Conservation (phyloP, 2,888 invertebrate species). For the Synanthedon tipuliformis region DNA sequence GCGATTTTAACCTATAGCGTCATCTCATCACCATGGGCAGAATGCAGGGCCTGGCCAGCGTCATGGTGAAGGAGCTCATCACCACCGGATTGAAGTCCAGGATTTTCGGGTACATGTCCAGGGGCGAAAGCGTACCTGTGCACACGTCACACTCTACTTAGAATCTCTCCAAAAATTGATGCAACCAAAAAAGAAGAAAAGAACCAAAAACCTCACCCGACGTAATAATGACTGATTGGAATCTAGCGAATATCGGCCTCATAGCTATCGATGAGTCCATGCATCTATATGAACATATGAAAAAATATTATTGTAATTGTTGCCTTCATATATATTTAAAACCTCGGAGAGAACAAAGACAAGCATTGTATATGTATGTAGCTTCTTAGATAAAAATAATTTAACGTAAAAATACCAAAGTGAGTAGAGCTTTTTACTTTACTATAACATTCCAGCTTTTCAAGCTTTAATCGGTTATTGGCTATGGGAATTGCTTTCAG, state of each 20-base stretch:
- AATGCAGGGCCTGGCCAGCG: slow-evolving; percentile 93
- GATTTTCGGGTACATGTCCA: slow-evolving; percentile 99
- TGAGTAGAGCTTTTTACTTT: too few species aligned
- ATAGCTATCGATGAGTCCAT: slow-evolving; percentile 99
- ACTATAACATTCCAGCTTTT: too few species aligned
- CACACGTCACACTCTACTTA: background rate
- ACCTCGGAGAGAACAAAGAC: background rate
- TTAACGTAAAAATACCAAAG: background rate
- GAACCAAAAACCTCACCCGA: slow-evolving; percentile 63
- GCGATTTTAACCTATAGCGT: slow-evolving; percentile 10
- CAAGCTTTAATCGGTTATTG: too few species aligned
- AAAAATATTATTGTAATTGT: too few species aligned
- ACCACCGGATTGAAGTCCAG: slow-evolving; percentile 97
- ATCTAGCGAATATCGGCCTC: slow-evolving; percentile 95
- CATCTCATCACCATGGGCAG: slow-evolving; percentile 85
- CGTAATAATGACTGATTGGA: slow-evolving; percentile 97
- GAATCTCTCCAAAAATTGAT: background rate
- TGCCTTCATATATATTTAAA: background rate
- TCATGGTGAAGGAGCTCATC: slow-evolving; percentile 99
- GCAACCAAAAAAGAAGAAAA: background rate
- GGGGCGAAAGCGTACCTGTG: slow-evolving; percentile 91
- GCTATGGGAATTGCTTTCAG: too few species aligned
- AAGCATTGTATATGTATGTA: background rate
- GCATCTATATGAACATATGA: slow-evolving; percentile 76
- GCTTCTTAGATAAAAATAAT: background rate